Evolutionary conservation across 2,888 invertebrate genomes (phyloP).

Genomic region (Drosophila lacicola): DNA sequence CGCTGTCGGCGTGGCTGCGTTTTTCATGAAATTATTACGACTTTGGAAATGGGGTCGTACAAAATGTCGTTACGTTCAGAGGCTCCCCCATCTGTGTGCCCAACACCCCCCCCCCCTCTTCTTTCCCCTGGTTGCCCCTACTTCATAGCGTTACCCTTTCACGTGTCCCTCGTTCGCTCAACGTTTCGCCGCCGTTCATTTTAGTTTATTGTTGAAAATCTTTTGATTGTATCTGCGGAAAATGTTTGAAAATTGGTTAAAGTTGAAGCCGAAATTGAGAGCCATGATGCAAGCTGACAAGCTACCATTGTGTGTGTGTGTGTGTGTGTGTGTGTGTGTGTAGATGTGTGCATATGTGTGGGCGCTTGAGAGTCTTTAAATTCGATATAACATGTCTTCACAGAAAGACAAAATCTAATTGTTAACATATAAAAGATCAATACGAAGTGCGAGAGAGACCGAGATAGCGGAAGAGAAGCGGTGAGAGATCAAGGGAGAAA

Average conservation of each 20-base stretch:
- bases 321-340: constrained; percentile 1
- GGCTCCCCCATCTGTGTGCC: not conserved
- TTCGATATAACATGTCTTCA: constrained; percentile 11
- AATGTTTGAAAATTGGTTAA: constrained; percentile 63
- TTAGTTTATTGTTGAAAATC: constrained; percentile 70
- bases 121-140: not conserved
- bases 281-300: constrained; percentile 29
- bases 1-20: constrained; percentile 66
- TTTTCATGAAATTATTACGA: constrained; percentile 81
- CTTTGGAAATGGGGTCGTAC: constrained; percentile 80
- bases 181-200: constrained; percentile 26
- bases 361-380: not conserved
- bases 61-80: constrained; percentile 74
- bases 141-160: not conserved
- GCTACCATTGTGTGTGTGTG: not conserved
- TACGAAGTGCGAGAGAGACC: no score
- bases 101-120: not conserved
- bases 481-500: not conserved
- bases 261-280: constrained; percentile 26
- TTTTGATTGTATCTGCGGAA: constrained; percentile 60
- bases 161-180: not conserved
- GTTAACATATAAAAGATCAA: not conserved
- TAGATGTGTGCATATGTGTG: constrained; percentile 1
- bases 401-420: not conserved
- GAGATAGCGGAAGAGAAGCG: no score